Conservation (phyloP, 2,113 vertebrate genomes). For the Grantiella picta region DNA sequence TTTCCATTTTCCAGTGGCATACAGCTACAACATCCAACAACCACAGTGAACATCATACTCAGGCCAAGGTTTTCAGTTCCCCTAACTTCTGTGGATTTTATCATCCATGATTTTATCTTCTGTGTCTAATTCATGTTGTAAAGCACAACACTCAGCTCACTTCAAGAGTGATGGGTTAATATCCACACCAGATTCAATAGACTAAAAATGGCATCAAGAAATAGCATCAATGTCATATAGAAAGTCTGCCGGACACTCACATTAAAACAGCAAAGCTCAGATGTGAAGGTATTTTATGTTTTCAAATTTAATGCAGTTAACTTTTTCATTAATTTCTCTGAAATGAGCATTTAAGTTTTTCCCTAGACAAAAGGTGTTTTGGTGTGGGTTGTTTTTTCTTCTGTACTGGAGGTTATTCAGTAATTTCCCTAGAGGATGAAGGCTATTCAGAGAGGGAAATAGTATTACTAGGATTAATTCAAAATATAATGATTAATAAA, state of each 20-base stretch:
- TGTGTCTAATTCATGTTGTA: background rate
- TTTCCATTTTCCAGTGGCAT: background rate
- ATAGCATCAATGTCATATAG: background rate
- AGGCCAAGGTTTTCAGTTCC: background rate
- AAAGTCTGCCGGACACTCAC: background rate
- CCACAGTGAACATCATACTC: background rate
- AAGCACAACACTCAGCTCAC: background rate
- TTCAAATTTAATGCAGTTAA: background rate
- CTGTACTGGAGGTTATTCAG: background rate
- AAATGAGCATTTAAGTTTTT: background rate
- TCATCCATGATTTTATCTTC: background rate
- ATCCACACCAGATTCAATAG: background rate
- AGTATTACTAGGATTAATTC: background rate
- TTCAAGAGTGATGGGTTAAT: background rate
- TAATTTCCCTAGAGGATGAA: background rate
- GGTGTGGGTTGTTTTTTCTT: background rate
- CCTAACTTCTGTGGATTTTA: background rate
- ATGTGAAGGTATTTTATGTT: background rate
- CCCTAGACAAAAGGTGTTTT: background rate
- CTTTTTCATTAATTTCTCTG: background rate
- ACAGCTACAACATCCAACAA: accelerated
- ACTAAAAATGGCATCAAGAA: background rate
- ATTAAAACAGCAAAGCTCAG: background rate
- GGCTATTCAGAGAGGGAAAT: background rate
- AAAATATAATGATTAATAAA: background rate